Evolutionary conservation across 2,888 invertebrate genomes (phyloP), one percentile per base, ranked within the genome.

Genomic region (Drosophila niveifrons): DNA sequence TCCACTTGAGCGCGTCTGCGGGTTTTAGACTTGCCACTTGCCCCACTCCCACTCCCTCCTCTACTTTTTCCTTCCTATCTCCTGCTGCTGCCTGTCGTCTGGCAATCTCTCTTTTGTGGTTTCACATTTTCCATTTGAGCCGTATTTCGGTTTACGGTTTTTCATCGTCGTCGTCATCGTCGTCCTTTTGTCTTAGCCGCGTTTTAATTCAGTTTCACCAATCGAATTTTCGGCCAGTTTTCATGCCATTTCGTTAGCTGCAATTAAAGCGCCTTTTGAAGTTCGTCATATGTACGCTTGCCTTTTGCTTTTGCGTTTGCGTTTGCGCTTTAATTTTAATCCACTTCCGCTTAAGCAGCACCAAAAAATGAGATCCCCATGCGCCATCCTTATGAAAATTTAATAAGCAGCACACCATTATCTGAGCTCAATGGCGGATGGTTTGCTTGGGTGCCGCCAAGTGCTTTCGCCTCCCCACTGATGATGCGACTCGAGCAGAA

Each of bases 191-290:
- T 79, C 53, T 64, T 79, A 44, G 75, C 68, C 65, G 53, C 62
- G 55, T 68, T 75, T 83, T 81, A 83, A 81, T 83, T 83, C 81
- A 70, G 66, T 81, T 83, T 80, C 72, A 44, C 63, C 77, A 85
- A 85, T 82, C 79, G 85, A 84, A 81, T 85, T 83, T 78, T 72
- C 57, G 84, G 75, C 72, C 84, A 84, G 84, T 80, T 83, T 84
- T 70, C 77, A 66, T 47, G 75, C 66, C 66, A 66, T 62, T 59
- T 73, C 73, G 65, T 64, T 71, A 53, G 78, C 70, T 71, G 67
- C 82, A 84, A 84, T 84, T 82, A 82, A 72, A 58, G 65, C 9
- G 11, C 6, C 69, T 73, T 80, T 82, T 83, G 80, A 83, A 78
- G 82, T 73, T 36, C 10, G 9, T 13, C 31, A 23, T 23, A 23